Evolutionary conservation across 2,797 vertebrate genomes (phyloP), one percentile per base, ranked within the genome.

Genomic region (Fistularia tabacaria): DNA sequence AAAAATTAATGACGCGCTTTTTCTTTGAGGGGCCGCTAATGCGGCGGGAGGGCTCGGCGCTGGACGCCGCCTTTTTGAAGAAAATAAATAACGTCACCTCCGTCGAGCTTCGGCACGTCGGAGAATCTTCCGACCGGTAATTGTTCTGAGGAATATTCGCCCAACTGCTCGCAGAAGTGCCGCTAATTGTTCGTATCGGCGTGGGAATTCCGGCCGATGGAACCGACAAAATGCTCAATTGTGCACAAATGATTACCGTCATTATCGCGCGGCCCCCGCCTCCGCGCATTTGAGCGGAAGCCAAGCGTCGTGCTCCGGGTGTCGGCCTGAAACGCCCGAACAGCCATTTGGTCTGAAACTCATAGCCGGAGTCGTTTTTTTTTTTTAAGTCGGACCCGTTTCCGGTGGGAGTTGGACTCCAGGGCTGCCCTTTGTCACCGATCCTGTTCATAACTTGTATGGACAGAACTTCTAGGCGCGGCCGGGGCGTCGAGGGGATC

Each of bases 1-100:
- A 78, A 82, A 75, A 59, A 62, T 10, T 71, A 72, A 80, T 75
- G 64, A 73, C 45, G 39, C 58, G 52, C 58, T 25, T 25, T 71
- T 60, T 69, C 42, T 64, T 54, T 69, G 64, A 73, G 62, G 55
- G 37, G 69, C 57, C 62, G 58, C 63, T 73, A 77, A 77, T 70
- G 66, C 43, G 36, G 58, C 49, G 48, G 46, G 62, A 49, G 39
- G 48, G 38, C 43, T 0, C 12, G 42, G 66, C 61, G 10, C 43
- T 10, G 0, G 50, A 61, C 39, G 0, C 48, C 45, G 47, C 46
- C 14, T 13, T n/a, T 49, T 38, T 37, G 11, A 36, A 37, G 25
- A 45, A 14, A 51, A 54, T 40, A 10, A 57, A 56, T 54, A 66
- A 52, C 46, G 52, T 42, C 50, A 41, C 12, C 49, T 37, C 57